Base-by-base conservation (phyloP, 2,797 vertebrate genomes). In the Pangasius macronema region DNA sequence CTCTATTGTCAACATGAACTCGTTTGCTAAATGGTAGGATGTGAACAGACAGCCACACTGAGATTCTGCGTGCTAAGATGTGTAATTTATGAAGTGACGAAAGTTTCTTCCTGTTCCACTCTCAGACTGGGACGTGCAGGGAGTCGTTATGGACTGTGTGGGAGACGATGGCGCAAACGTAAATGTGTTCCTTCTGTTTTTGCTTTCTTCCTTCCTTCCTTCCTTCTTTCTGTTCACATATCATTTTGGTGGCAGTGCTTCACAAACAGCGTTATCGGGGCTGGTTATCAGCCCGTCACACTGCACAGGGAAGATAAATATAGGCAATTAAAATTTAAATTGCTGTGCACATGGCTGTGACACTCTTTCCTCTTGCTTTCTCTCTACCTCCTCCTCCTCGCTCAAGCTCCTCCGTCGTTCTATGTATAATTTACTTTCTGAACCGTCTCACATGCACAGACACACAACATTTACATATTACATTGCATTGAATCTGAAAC, bases 311-410 rank as follows among this genome's bases (percentile, higher is more conserved):
- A 91, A 91, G 89, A 91, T 91, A 91, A 95, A 96, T 96, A 95
- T 94, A 94, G 93, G 92, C 95, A 96, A 96, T 96, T 96, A 95
- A 95, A 95, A 95, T 95, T 95, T 93, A 95, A 95, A 96, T 96
- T 95, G 93, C 93, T 57, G 93, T 93, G 94, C 93, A 94, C 94
- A 94, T 88, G 84, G 91, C 91, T 91, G 91, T 94, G 94, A 95
- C 95, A 94, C 91, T 89, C 91, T 72, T 67, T 85, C 85, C 55
- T 70, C 84, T 88, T 88, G 91, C 88, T 88, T 88, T 53, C 87
- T 82, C 89, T 57, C 87, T 90, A 89, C 39, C 51, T 46, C 51
- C 49, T 70, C 75, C 61, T 27, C 42, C 46, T 46, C 65, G 13
- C 68, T 46, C n/a, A 2, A 49, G 18, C 51, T 33, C 42, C 49